These are phyloP conservation scores for Acrocephalus scirpaceus DNA, from an alignment of 2,797 vertebrate species.

Conservation along the genomic window DNA sequence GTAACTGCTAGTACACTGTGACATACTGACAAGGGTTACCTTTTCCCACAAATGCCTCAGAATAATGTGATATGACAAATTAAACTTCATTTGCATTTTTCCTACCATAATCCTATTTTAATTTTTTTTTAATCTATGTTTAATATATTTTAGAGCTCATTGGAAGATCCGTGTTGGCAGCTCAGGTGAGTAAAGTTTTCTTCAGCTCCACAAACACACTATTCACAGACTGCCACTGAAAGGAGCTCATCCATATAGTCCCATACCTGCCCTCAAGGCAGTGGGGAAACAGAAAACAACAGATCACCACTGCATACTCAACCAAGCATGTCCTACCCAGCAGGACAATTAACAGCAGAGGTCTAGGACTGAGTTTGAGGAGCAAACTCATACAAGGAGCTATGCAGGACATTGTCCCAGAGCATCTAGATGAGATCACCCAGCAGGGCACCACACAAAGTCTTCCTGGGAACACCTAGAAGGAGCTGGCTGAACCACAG, in stretches of 20 bases:
- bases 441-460: accelerated
- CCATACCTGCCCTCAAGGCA: accelerated
- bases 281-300: accelerated
- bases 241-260: not conserved
- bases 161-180: not conserved
- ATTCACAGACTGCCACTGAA: not conserved
- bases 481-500: not conserved
- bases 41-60: not conserved
- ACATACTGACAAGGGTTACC: not conserved
- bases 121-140: not conserved
- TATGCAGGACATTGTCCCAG: not conserved
- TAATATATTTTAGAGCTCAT: not conserved
- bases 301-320: not conserved
- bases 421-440: not conserved
- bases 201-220: not conserved
- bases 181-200: not conserved
- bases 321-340: not conserved
- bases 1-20: not conserved
- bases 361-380: not conserved
- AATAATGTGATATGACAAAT: not conserved
- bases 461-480: not conserved
- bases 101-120: not conserved
- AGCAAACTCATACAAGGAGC: not conserved
- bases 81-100: not conserved
- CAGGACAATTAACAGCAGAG: not conserved